Percentiles rank a stretch among this genome's conserved stretches.
Conservation (phyloP, 2,888 invertebrate genomes). For the Atethmia centrago region DNA sequence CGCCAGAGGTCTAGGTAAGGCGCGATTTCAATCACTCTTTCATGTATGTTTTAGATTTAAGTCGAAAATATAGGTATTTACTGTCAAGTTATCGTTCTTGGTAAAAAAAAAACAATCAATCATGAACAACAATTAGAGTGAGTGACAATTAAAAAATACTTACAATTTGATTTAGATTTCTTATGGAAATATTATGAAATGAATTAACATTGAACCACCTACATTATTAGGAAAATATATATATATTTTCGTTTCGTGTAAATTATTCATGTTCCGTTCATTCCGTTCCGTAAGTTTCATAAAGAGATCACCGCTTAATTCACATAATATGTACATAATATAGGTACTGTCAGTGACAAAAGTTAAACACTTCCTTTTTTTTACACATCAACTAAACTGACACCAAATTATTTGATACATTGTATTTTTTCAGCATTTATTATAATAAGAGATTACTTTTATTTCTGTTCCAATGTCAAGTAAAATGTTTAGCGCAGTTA, state of each 20-base stretch:
- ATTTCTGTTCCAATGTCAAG: too few species aligned
- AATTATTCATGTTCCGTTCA: not conserved
- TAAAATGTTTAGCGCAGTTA: not conserved
- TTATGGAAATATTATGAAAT: not conserved
- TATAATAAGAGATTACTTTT: too few species aligned
- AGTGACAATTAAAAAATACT: not conserved
- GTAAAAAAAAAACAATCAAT: not conserved
- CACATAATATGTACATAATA: not conserved
- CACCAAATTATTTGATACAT: too few species aligned
- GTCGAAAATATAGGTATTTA: not conserved
- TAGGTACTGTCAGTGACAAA: not conserved
- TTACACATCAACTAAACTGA: not conserved
- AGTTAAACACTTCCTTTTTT: not conserved
- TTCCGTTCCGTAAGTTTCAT: not conserved
- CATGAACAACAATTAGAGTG: not conserved
- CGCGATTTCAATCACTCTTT: constrained; percentile 10
- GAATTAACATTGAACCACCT: not conserved
- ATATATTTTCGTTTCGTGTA: too few species aligned
- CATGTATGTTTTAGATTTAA: not conserved
- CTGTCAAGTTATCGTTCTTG: not conserved
- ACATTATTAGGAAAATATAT: not conserved
- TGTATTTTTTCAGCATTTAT: not conserved
- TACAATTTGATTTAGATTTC: not conserved
- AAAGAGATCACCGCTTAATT: not conserved
- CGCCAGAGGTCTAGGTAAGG: constrained; percentile 50